Percentiles rank a stretch among this genome's conserved stretches.
These are phyloP conservation scores for Spodoptera exigua DNA, from an alignment of 2,888 invertebrate species.

Conservation along the genomic window DNA sequence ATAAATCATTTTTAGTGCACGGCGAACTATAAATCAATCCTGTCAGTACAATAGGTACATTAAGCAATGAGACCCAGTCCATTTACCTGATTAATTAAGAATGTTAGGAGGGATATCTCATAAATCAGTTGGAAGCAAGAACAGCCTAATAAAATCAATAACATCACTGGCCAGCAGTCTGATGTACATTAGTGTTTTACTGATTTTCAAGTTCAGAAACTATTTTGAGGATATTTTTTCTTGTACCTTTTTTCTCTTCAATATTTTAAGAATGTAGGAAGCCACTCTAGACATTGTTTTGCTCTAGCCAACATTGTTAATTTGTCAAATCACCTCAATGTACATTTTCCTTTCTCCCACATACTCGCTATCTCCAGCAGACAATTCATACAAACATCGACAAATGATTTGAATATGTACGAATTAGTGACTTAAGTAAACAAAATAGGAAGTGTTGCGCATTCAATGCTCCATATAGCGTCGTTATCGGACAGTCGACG, in stretches of 20 bases:
- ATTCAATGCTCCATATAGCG: slow-evolving; percentile 41
- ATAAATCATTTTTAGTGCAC: slow-evolving; percentile 20
- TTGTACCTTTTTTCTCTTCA: too few species aligned
- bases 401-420: too few species aligned
- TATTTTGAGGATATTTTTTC: too few species aligned
- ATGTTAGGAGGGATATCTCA: slow-evolving; percentile 14
- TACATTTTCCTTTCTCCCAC: too few species aligned
- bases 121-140: slow-evolving; percentile 32
- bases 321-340: too few species aligned
- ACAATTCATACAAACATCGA: too few species aligned
- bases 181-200: too few species aligned
- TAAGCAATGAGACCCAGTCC: slow-evolving; percentile 18
- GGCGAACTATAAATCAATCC: slow-evolving; percentile 12
- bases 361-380: too few species aligned
- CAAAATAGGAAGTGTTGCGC: slow-evolving; percentile 24
- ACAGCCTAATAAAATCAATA: slow-evolving; percentile 36
- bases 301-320: too few species aligned
- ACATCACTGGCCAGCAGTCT: slow-evolving; percentile 21
- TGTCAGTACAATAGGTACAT: not conserved
- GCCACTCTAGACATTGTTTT: too few species aligned
- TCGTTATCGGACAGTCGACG: slow-evolving; percentile 40
- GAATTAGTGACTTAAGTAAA: slow-evolving; percentile 16
- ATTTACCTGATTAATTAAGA: slow-evolving; percentile 31
- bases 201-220: too few species aligned
- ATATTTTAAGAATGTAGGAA: too few species aligned